These are phyloP conservation scores for Falco naumanni DNA, from an alignment of 2,797 vertebrate species.

Conservation along the genomic window DNA sequence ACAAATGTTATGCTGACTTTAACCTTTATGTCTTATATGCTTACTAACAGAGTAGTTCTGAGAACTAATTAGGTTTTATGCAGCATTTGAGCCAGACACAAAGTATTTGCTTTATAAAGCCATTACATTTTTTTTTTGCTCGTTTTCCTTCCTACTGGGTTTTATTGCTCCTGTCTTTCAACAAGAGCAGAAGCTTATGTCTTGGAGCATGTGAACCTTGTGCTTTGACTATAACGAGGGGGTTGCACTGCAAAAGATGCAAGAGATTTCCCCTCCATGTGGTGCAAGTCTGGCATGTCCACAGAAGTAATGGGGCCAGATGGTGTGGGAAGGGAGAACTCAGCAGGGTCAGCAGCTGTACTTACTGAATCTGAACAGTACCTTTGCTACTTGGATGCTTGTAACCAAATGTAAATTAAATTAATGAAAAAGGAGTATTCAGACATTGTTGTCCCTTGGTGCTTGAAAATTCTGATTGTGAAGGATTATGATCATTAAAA, in stretches of 20 bases:
- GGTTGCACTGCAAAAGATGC: constrained; percentile 43
- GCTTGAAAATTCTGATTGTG: constrained; percentile 34
- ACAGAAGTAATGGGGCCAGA: constrained; percentile 44
- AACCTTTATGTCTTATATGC: neutral
- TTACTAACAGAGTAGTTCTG: neutral
- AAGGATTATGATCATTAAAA: constrained; percentile 58
- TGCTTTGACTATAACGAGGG: constrained; percentile 28
- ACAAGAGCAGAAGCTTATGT: constrained; percentile 10
- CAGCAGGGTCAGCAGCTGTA: constrained; percentile 48
- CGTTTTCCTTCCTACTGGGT: constrained; percentile 3
- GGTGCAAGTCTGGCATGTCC: neutral
- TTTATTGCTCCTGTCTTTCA: constrained; percentile 20
- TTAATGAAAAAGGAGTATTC: constrained; percentile 2
- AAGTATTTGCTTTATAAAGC: neutral
- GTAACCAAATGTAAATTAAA: constrained; percentile 44
- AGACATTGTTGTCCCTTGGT: constrained; percentile 5
- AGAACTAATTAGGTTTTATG: constrained; percentile 11
- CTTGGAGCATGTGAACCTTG: constrained; percentile 26
- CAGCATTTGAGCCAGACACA: neutral
- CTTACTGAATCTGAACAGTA: constrained; percentile 27
- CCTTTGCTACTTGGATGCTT: constrained; percentile 28
- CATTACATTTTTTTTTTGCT: constrained; percentile 18
- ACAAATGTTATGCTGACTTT: neutral
- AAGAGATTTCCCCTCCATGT: constrained; percentile 33
- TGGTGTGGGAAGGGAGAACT: constrained; percentile 55